Conservation (phyloP, 2,888 invertebrate genomes). For the Epirrhoe alternata region DNA sequence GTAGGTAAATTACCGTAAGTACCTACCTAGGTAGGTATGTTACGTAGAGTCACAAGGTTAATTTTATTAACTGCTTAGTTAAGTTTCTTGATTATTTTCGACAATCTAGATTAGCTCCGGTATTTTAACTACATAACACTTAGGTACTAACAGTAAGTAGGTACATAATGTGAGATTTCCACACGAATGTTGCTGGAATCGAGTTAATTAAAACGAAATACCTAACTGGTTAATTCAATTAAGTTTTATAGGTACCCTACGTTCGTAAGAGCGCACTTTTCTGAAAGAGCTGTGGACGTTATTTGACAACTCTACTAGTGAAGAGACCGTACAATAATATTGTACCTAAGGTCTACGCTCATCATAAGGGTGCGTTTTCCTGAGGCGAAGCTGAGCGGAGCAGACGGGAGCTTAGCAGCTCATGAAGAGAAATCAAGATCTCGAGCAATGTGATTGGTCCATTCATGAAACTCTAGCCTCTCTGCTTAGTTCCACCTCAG, state of each 20-base stretch:
- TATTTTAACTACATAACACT: neutral
- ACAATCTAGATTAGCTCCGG: slow-evolving; percentile 16
- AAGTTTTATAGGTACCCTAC: neutral
- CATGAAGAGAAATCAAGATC: too few species aligned
- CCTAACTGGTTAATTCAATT: slow-evolving; percentile 19
- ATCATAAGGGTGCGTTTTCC: too few species aligned
- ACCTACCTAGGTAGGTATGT: too few species aligned
- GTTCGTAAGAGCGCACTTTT: neutral
- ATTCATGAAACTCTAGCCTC: too few species aligned
- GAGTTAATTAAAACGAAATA: slow-evolving; percentile 24
- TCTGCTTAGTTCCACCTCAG: too few species aligned
- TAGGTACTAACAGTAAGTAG: slow-evolving; percentile 8
- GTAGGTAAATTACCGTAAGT: neutral
- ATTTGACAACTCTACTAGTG: neutral
- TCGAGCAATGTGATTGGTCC: too few species aligned
- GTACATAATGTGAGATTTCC: slow-evolving; percentile 17
- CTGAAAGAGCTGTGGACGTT: neutral
- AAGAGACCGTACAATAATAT: too few species aligned
- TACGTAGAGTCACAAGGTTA: neutral
- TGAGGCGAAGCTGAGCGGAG: too few species aligned
- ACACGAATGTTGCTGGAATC: slow-evolving; percentile 26
- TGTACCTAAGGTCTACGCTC: too few species aligned
- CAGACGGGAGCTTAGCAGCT: too few species aligned
- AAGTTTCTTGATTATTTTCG: slow-evolving; percentile 5
- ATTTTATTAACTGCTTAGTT: neutral